Evolutionary conservation across 2,113 vertebrate species (phyloP).

Genomic region (Bos indicus): DNA sequence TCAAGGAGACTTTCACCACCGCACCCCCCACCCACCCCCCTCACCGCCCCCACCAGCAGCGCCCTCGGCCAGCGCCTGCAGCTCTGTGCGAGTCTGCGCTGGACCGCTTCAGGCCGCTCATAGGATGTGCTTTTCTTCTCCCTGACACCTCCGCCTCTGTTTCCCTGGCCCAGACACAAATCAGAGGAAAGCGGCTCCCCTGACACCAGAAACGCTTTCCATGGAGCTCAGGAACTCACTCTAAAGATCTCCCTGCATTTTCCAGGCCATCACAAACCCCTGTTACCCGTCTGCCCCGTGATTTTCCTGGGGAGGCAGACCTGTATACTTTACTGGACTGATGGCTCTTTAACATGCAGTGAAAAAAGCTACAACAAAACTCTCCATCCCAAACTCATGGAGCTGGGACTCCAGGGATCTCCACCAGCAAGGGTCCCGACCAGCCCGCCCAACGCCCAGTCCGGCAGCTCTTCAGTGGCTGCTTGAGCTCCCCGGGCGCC

Average conservation of each 20-base stretch:
- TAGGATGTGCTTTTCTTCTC: not conserved
- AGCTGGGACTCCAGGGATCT: not conserved
- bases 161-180: not conserved
- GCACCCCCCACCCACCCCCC: not conserved
- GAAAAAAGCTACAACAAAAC: conserved; percentile 54
- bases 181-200: conserved; percentile 28
- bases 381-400: not conserved
- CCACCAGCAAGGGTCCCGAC: not conserved
- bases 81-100: not conserved
- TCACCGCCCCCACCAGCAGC: not conserved
- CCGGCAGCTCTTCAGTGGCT: not conserved
- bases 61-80: rapidly evolving
- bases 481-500: not conserved
- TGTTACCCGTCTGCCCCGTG: conserved; percentile 32
- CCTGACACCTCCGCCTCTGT: not conserved
- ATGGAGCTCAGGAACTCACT: conserved; percentile 45
- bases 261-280: conserved; percentile 49
- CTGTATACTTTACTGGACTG: conserved; percentile 57
- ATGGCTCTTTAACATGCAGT: conserved; percentile 63
- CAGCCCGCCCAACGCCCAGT: rapidly evolving
- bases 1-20: not conserved
- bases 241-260: not conserved
- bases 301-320: conserved; percentile 56
- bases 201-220: conserved; percentile 28
- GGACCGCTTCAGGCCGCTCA: not conserved